Evolutionary conservation across 2,888 invertebrate genomes (phyloP).

Genomic region (Colostygia pectinataria): DNA sequence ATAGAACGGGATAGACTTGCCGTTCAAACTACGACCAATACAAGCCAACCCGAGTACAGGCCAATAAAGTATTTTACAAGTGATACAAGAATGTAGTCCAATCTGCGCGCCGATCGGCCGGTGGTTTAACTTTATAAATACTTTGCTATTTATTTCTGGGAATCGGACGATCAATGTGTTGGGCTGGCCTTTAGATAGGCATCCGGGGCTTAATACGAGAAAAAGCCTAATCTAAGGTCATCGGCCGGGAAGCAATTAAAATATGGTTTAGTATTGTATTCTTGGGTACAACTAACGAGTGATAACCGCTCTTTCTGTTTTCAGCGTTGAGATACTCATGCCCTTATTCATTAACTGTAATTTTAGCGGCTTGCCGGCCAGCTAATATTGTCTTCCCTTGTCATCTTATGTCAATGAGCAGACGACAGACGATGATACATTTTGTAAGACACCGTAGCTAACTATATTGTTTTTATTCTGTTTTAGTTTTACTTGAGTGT

Average conservation of each 20-base stretch:
- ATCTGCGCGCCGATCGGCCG: conserved; percentile 70
- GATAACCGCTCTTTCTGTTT: background rate
- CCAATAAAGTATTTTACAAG: conserved; percentile 82
- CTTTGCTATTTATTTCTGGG: conserved; percentile 80
- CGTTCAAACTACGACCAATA: conserved; percentile 37
- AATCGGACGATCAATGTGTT: conserved; percentile 73
- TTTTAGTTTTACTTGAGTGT: too few species aligned
- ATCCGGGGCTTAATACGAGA: conserved; percentile 38
- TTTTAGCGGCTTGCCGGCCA: too few species aligned
- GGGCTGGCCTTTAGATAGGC: conserved; percentile 35
- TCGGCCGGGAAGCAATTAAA: conserved; percentile 36
- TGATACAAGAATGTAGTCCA: conserved; percentile 76
- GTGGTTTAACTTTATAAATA: conserved; percentile 79
- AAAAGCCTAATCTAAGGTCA: conserved; percentile 38
- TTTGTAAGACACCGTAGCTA: too few species aligned
- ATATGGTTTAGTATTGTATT: conserved; percentile 21
- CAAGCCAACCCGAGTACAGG: conserved; percentile 45
- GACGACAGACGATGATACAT: too few species aligned
- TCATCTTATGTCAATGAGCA: too few species aligned
- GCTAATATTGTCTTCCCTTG: too few species aligned
- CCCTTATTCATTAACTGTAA: too few species aligned
- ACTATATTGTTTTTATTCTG: too few species aligned
- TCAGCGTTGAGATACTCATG: too few species aligned
- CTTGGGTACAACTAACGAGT: conserved; percentile 3
- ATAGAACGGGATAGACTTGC: background rate